Percentiles rank a stretch among this genome's conserved stretches.
These are phyloP conservation scores for Antennarius maculatus DNA, from an alignment of 2,797 vertebrate genomes.

Conservation along the genomic window DNA sequence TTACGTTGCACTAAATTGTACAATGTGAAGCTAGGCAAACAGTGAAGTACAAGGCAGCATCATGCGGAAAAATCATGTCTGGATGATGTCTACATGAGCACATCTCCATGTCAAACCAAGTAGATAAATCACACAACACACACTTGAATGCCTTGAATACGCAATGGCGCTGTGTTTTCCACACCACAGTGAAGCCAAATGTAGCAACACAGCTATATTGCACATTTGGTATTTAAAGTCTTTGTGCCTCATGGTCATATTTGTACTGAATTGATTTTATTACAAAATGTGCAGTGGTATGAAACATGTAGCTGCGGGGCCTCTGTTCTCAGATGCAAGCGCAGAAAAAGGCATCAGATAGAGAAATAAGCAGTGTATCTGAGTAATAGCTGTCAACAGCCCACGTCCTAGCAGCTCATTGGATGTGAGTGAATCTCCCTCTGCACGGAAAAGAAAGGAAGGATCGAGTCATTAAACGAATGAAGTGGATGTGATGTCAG, in stretches of 20 bases:
- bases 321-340: constrained; percentile 64
- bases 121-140: constrained; percentile 56
- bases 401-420: constrained; percentile 57
- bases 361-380: constrained; percentile 78
- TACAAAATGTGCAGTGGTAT: constrained; percentile 83
- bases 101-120: constrained; percentile 58
- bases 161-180: constrained; percentile 55
- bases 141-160: constrained; percentile 54
- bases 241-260: constrained; percentile 82
- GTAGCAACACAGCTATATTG: constrained; percentile 71
- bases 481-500: constrained; percentile 62
- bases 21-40: constrained; percentile 41
- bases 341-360: constrained; percentile 72
- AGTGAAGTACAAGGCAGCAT: constrained; percentile 44
- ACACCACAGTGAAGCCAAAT: constrained; percentile 47
- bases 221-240: constrained; percentile 83
- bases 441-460: constrained; percentile 30
- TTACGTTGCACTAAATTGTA: constrained; percentile 2
- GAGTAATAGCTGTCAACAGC: constrained; percentile 61
- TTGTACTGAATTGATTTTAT: constrained; percentile 82
- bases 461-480: constrained; percentile 60
- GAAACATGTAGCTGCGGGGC: constrained; percentile 84
- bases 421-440: constrained; percentile 55
- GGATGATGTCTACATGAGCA: constrained; percentile 69
- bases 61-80: constrained; percentile 72